Conservation (phyloP, 2,888 invertebrate species). For the Meghimatium bilineatum region DNA sequence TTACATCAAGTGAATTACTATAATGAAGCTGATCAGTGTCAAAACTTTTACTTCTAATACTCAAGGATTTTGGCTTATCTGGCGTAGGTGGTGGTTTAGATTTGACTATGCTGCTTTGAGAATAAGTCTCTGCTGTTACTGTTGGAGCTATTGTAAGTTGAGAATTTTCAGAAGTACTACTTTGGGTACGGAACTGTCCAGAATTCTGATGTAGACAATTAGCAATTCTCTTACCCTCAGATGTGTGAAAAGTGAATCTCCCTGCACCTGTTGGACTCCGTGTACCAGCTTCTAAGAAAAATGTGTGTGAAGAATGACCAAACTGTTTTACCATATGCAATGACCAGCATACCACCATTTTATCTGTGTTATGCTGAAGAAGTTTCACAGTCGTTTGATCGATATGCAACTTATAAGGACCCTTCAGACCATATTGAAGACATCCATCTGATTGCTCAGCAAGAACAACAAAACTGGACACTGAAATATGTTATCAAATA, state of each 20-base stretch:
- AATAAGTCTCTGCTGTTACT: background rate
- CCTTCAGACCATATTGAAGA: constrained; percentile 14
- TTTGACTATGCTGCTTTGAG: background rate
- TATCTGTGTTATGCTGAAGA: background rate
- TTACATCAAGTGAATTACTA: background rate
- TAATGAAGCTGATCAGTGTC: background rate
- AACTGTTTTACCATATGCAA: constrained; percentile 68
- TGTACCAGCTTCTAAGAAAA: constrained; percentile 72
- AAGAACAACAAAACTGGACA: constrained; percentile 7
- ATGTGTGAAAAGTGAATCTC: constrained; percentile 52
- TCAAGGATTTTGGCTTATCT: background rate
- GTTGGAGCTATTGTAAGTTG: background rate
- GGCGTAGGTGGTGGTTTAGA: constrained; percentile 16
- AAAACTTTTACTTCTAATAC: background rate
- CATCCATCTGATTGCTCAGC: constrained; percentile 21
- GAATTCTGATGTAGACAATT: constrained; percentile 9
- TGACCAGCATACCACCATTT: constrained; percentile 60
- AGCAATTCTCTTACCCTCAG: constrained; percentile 51
- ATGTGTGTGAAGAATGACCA: constrained; percentile 62
- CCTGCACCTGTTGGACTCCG: constrained; percentile 71
- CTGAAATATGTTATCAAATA: background rate
- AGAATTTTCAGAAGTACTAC: background rate
- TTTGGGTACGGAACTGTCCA: background rate
- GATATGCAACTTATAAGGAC: constrained; percentile 10
- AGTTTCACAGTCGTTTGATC: constrained; percentile 2